Evolutionary conservation across 2,113 vertebrate genomes (phyloP), one percentile per base, ranked within the genome.

Genomic region (Struthio camelus): DNA sequence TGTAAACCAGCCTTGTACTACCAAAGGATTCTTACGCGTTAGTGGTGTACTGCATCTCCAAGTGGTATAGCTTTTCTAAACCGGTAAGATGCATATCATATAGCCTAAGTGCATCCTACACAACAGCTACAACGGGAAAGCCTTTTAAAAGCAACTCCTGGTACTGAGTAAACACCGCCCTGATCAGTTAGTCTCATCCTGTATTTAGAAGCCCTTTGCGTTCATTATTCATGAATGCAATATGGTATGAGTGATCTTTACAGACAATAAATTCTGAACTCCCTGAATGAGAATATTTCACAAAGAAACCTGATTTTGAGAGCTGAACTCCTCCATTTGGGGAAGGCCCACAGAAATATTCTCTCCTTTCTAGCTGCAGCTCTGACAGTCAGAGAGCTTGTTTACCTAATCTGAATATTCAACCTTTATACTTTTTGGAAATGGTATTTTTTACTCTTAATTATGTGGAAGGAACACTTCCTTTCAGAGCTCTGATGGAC

Each of bases 321-420:
- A 72, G 61, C 25, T 51, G 67, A 80, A 67, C 0, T 3, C 19
- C 44, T 59, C 44, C 6, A 1, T 34, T 0, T 80, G 28, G 34
- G 50, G 27, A 91, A 80, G 80, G 50, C 30, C 14, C 40, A 32
- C 30, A 88, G 71, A 89, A 91, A 89, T 2, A 93, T 79, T 83
- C 36, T 38, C 75, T 81, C 15, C 25, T 67, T 90, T 85, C 65
- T 97, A 65, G 54, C 54, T 91, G 50, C 42, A 69, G 40, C 28
- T 94, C 38, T 65, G 61, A 61, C 61, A 92, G 86, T 66, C 77
- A 90, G 56, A 77, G 50, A 85, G 46, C 86, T 94, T 96, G 70
- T 97, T 97, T 96, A 89, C 58, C 89, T 89, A 67, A 92, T 92
- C 70, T 81, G 76, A 97, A 95, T 95, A 94, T 89, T 86, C 96